These are phyloP conservation scores for Pseudobourletiella spinata DNA, from an alignment of 1,140 invertebrate genomes.

Conservation along the genomic window DNA sequence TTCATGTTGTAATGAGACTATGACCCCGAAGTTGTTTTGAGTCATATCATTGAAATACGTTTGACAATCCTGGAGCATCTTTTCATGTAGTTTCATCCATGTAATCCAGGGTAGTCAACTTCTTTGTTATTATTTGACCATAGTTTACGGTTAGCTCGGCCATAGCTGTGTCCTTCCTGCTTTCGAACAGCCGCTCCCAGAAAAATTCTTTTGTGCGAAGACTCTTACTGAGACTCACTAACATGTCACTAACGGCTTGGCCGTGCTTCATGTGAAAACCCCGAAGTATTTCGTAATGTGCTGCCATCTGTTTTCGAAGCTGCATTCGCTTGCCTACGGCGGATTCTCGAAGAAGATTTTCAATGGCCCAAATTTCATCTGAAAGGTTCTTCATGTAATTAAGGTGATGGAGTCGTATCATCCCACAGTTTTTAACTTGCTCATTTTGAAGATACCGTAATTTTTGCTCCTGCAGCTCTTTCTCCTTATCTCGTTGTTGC, in stretches of 20 bases:
- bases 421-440: background rate
- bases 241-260: background rate
- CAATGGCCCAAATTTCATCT: background rate
- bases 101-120: background rate
- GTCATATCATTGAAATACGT: constrained; percentile 9
- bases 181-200: background rate
- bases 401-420: background rate
- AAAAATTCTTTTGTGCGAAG: background rate
- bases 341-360: background rate
- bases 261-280: background rate
- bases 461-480: background rate
- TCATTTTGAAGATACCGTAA: background rate
- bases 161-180: background rate
- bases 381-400: background rate
- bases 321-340: background rate
- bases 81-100: background rate
- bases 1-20: background rate
- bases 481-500: background rate
- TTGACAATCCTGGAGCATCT: background rate
- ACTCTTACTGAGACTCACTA: background rate
- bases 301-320: background rate
- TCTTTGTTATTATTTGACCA: background rate
- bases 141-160: background rate
- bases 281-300: background rate
- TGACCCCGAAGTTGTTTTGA: background rate